Conservation (phyloP, 2,113 vertebrate genomes). For the Bubo blakistoni region DNA sequence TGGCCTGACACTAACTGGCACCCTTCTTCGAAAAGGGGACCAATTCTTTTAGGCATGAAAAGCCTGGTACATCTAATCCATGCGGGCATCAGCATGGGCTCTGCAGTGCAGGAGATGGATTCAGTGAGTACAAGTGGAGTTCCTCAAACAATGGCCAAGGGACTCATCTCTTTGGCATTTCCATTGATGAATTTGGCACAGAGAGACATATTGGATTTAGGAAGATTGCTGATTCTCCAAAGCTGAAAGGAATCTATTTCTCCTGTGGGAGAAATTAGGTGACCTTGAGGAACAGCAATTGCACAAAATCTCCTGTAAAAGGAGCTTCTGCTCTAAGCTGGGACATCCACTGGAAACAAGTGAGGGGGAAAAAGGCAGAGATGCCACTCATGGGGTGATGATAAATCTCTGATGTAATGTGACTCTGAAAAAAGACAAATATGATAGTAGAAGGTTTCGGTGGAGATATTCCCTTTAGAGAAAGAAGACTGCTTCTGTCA, state of each 20-base stretch:
- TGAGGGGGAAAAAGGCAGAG: background rate
- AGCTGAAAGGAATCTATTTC: background rate
- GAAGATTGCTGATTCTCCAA: constrained; percentile 3
- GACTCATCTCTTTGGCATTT: background rate
- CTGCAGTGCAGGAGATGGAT: background rate
- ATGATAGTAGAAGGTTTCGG: background rate
- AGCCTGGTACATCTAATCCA: background rate
- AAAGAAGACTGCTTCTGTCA: background rate
- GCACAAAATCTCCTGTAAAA: background rate
- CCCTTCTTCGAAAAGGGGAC: background rate
- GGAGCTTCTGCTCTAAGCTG: background rate
- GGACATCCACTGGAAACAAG: background rate
- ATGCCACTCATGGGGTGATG: background rate
- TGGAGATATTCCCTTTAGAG: background rate
- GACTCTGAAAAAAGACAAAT: background rate
- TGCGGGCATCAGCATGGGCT: background rate
- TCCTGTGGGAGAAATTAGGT: constrained; percentile 1
- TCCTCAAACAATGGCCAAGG: background rate
- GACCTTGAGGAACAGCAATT: constrained; percentile 11
- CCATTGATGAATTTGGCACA: background rate
- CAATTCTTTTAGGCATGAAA: background rate
- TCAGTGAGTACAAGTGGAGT: background rate
- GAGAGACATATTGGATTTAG: background rate
- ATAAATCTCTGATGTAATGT: background rate
- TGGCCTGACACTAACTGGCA: background rate